Evolutionary conservation across 2,113 vertebrate genomes (phyloP), one percentile per base, ranked within the genome.

Genomic region (Gavia stellata): DNA sequence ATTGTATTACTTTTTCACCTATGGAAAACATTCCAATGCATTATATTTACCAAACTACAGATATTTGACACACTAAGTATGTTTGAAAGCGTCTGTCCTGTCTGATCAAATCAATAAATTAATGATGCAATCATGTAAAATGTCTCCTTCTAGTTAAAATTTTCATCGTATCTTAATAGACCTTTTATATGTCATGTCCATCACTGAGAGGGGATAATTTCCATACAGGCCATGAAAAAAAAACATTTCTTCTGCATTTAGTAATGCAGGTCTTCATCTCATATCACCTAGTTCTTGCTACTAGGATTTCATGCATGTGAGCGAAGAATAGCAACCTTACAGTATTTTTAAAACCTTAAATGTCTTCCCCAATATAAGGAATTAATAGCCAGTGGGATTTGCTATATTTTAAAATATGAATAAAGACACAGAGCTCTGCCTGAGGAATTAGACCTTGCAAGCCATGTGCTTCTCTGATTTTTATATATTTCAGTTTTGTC

Each of bases 1-100:
- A 90, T 79, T 94, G 44, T 90, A 88, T 96, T 92, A 96, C 58
- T 68, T 97, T 96, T 97, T 97, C 78, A 86, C 33, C 12, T 80
- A 79, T 26, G 25, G 38, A 91, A 92, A 85, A 86, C 45, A 93
- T 90, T 70, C 42, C 63, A 88, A 31, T 71, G 24, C 20, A 68
- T 75, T 45, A 55, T 92, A 91, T 88, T 94, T 93, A 94, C 61
- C 79, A 95, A 87, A 63, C n/a, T 68, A 40, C 59, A 88, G 82
- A 97, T 95, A 96, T 92, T 65, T 94, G 88, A 96, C 50, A 81
- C 38, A 91, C 59, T 67, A 38, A 90, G 47, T 44, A 89, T 95
- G 80, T 70, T 86, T 90, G 79, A 92, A 97, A 87, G 33, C 4
- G 5, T 87, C 81, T 93, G 63, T 90, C 53, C 34, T 89, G 45